These are phyloP conservation scores for Acanthosepion esculentum DNA, from an alignment of 2,888 invertebrate species.

Conservation along the genomic window DNA sequence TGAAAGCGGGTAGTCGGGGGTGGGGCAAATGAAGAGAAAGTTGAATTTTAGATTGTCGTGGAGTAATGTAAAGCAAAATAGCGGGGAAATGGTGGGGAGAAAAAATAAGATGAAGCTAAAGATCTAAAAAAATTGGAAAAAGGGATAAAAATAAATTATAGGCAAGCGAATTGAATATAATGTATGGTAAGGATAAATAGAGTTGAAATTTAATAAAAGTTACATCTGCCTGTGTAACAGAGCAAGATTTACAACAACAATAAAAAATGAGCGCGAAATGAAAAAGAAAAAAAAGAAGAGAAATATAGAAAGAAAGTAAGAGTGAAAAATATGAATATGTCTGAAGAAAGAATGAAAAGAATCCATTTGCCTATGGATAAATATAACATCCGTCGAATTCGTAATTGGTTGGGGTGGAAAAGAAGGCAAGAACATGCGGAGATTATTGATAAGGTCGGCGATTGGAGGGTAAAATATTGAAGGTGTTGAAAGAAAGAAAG, in stretches of 20 bases:
- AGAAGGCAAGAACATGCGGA: not conserved
- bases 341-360: not conserved
- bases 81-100: too few species aligned
- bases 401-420: not conserved
- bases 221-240: not conserved
- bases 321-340: not conserved
- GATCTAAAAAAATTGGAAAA: not conserved
- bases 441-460: not conserved
- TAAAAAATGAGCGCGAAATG: not conserved
- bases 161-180: not conserved
- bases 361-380: not conserved
- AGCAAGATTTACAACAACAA: not conserved
- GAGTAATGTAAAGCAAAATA: not conserved
- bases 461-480: not conserved
- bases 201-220: conserved; percentile 8
- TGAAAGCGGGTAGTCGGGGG: not conserved
- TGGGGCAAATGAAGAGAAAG: not conserved
- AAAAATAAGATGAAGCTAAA: too few species aligned
- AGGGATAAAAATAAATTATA: not conserved
- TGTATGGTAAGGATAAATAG: not conserved
- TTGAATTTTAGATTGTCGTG: not conserved
- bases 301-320: not conserved
- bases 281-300: not conserved
- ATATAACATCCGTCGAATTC: not conserved
- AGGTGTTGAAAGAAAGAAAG: not conserved